These are phyloP conservation scores for Odontophorus gujanensis DNA, from an alignment of 2,113 vertebrate species.

Conservation along the genomic window DNA sequence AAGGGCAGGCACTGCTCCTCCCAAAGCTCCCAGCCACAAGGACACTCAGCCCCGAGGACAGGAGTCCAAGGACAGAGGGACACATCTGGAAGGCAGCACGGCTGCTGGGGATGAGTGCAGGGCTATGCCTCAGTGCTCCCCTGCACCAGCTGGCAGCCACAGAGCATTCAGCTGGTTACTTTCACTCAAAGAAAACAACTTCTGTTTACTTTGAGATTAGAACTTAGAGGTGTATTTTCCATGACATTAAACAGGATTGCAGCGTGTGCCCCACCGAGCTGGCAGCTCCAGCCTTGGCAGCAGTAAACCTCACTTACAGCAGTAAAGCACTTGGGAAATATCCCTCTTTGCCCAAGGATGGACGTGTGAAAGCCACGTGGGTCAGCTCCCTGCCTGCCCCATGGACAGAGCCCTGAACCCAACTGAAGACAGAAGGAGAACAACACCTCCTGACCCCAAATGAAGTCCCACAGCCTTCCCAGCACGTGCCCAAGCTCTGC, in stretches of 20 bases:
- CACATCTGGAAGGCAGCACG: neutral
- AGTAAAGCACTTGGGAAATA: neutral
- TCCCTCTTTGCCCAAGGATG: neutral
- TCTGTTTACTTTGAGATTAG: neutral
- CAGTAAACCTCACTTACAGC: neutral
- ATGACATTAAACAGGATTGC: neutral
- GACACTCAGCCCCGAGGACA: neutral
- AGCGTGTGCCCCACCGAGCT: neutral
- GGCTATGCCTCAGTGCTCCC: neutral
- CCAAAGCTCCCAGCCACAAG: neutral
- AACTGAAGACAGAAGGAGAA: neutral
- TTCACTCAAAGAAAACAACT: neutral
- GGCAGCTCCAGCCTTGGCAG: neutral
- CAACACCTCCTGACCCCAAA: accelerated
- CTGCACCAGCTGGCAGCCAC: neutral
- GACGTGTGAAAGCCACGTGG: accelerated
- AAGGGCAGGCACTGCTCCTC: neutral
- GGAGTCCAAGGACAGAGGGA: neutral
- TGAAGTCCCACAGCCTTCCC: neutral
- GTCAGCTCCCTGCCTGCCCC: neutral
- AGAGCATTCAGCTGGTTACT: neutral
- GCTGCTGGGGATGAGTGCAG: neutral
- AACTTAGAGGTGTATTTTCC: accelerated
- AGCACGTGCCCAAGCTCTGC: neutral
- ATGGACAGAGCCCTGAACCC: accelerated